Conservation (phyloP, 1,140 invertebrate species). For the Rhopalosiphum maidis region DNA sequence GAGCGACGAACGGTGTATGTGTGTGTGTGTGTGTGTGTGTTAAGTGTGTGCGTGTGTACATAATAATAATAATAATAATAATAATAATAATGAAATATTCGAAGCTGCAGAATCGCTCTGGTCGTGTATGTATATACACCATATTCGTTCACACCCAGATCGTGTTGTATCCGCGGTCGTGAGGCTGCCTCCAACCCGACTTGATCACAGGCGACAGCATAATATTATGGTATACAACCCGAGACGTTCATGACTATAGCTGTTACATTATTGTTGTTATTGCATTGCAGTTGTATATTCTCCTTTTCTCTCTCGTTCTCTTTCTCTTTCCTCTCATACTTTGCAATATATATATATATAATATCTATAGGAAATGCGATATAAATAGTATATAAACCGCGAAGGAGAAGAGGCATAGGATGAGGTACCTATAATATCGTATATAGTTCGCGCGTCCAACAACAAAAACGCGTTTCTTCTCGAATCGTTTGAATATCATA, state of each 20-base stretch:
- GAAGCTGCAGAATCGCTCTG: background rate
- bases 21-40: background rate
- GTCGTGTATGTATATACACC: background rate
- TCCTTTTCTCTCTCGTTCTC: background rate
- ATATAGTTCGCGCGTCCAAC: background rate
- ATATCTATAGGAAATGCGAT: background rate
- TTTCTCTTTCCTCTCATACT: too few relatives aligned
- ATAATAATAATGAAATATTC: constrained; percentile 27
- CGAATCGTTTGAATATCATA: background rate
- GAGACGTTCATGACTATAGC: too few relatives aligned
- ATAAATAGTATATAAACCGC: too few relatives aligned
- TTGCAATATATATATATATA: too few relatives aligned
- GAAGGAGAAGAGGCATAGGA: background rate
- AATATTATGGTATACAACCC: background rate
- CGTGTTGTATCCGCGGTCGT: background rate
- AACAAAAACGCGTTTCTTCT: background rate
- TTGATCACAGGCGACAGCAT: background rate
- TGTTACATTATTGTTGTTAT: constrained; percentile 11
- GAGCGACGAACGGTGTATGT: background rate
- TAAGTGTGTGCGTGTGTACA: background rate
- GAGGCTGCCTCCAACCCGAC: background rate
- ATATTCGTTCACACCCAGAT: constrained; percentile 21
- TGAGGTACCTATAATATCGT: too few relatives aligned
- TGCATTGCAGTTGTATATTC: background rate
- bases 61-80: constrained; percentile 6